phyloP scores from a whole-genome alignment of 2,888 invertebrate species.

The Phyllotreta striolata region DNA sequence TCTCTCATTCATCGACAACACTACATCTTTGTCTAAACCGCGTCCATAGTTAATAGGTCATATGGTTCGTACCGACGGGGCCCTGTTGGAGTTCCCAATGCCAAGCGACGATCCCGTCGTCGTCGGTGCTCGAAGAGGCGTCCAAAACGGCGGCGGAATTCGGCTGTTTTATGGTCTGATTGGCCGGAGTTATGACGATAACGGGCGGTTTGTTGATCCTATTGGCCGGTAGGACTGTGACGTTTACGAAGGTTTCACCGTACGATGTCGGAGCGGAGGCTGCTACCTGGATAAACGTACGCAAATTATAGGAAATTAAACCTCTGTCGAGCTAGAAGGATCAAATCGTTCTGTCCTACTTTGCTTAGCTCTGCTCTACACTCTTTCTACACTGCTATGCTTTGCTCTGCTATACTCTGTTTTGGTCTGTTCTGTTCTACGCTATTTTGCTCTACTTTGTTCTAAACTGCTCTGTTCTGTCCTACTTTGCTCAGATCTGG shows the following conservation, averaged over 20 bases:
- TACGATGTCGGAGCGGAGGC: slow-evolving; percentile 82
- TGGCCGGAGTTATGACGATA: slow-evolving; percentile 84
- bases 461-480: too few species aligned
- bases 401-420: too few species aligned
- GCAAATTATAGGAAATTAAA: slow-evolving; percentile 19
- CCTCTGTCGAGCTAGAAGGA: too few species aligned
- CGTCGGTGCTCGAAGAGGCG: slow-evolving; percentile 72
- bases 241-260: slow-evolving; percentile 87
- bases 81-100: slow-evolving; percentile 93
- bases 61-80: slow-evolving; percentile 67
- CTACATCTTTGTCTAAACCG: too few species aligned
- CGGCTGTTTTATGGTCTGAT: slow-evolving; percentile 87
- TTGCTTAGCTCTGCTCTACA: too few species aligned
- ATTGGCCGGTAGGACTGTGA: slow-evolving; percentile 86
- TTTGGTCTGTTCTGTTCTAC: too few species aligned
- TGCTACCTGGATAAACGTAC: slow-evolving; percentile 59
- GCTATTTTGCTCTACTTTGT: too few species aligned
- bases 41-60: too few species aligned
- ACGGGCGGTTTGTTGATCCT: slow-evolving; percentile 84
- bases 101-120: slow-evolving; percentile 86
- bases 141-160: slow-evolving; percentile 91
- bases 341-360: too few species aligned
- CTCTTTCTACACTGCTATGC: too few species aligned
- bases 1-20: not conserved
- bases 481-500: too few species aligned